Evolutionary conservation across 2,113 vertebrate genomes (phyloP).

Genomic region (Larimichthys crocea): DNA sequence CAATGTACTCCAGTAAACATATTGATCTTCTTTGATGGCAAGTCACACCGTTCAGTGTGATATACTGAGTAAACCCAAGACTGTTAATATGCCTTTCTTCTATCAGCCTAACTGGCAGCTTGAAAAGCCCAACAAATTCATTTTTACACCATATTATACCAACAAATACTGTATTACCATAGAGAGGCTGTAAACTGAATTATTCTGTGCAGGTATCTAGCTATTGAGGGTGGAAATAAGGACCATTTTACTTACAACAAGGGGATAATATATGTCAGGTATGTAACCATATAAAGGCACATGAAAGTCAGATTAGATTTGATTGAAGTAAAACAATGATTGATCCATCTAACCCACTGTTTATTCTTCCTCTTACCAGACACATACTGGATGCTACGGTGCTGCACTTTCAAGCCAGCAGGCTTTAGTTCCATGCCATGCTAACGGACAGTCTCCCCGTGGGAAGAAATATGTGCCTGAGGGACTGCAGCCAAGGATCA

Average conservation of each 20-base stretch:
- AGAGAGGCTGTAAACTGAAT: constrained; percentile 5
- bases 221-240: constrained; percentile 6
- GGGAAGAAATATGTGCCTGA: constrained; percentile 78
- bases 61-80: not conserved
- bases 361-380: constrained; percentile 14
- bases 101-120: not conserved
- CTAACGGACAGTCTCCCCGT: constrained; percentile 68
- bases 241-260: constrained; percentile 16
- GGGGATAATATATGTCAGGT: constrained; percentile 17
- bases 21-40: not conserved
- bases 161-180: not conserved
- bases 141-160: not conserved
- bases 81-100: not conserved
- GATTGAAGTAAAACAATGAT: constrained; percentile 16
- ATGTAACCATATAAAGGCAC: constrained; percentile 22
- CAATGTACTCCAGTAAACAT: constrained; percentile 3
- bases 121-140: not conserved
- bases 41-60: not conserved
- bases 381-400: constrained; percentile 35
- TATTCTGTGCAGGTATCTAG: not conserved
- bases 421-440: constrained; percentile 62
- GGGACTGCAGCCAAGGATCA: constrained; percentile 79
- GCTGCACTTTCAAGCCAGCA: constrained; percentile 41
- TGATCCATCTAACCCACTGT: constrained; percentile 13
- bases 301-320: constrained; percentile 11